A percentile compares a stretch with the other conserved stretches of the same genome.
Conservation (phyloP, 2,113 vertebrate genomes). For the Cnemophilus loriae region DNA sequence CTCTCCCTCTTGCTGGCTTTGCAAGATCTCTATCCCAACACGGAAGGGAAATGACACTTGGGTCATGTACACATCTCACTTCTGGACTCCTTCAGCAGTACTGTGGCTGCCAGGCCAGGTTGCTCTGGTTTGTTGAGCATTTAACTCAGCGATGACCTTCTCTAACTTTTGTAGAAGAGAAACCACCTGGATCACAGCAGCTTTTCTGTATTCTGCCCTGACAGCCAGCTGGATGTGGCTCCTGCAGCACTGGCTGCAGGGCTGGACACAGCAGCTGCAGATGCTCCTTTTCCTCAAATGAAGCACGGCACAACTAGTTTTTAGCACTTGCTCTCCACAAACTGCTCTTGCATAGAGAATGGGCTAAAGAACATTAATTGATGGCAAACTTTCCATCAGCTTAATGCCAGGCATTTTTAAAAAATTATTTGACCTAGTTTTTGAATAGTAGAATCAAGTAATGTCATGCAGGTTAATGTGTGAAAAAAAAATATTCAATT, state of each 20-base stretch:
- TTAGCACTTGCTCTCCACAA: neutral
- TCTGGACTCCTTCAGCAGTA: neutral
- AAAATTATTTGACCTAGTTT: neutral
- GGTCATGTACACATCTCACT: rapidly evolving
- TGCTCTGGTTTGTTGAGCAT: neutral
- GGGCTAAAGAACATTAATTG: neutral
- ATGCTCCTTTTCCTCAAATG: neutral
- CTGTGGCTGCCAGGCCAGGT: neutral
- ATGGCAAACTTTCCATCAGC: neutral
- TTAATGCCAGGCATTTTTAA: neutral
- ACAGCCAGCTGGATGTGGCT: neutral
- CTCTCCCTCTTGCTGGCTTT: neutral
- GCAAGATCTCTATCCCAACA: neutral
- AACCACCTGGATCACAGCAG: neutral
- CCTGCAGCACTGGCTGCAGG: neutral
- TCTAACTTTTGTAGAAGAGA: neutral
- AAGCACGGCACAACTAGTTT: neutral
- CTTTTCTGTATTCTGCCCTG: neutral
- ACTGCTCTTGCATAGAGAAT: neutral
- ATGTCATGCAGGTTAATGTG: neutral
- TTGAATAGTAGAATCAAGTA: neutral
- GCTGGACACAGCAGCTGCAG: neutral
- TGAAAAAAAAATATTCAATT: neutral
- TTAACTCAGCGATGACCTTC: neutral
- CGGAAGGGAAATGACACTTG: neutral